Percentiles rank a stretch among this genome's conserved stretches.
Conservation (phyloP, 2,113 vertebrate genomes). For the Alethe diademata region DNA sequence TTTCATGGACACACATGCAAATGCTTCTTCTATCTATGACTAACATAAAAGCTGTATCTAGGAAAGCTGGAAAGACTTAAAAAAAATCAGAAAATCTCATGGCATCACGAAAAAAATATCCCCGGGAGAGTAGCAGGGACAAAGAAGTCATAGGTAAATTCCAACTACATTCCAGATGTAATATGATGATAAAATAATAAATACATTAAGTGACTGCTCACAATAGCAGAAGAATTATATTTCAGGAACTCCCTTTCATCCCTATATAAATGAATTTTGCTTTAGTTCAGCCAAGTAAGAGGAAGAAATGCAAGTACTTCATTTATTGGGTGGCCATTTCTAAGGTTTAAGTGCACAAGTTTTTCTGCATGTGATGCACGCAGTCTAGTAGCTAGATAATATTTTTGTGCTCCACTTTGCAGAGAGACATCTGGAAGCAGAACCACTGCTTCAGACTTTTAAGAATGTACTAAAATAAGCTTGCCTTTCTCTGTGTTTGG, state of each 20-base stretch:
- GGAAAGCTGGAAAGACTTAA: background rate
- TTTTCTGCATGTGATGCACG: background rate
- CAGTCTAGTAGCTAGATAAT: background rate
- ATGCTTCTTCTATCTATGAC: background rate
- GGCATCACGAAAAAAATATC: background rate
- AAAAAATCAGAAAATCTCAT: background rate
- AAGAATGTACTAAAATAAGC: background rate
- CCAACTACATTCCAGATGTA: background rate
- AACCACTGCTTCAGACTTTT: background rate
- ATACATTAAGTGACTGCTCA: background rate
- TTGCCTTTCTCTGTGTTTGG: background rate
- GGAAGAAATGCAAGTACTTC: background rate
- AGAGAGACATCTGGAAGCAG: background rate
- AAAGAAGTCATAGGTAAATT: background rate
- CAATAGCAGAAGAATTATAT: background rate
- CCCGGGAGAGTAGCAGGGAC: background rate
- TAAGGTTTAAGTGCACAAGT: background rate
- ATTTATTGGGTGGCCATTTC: background rate
- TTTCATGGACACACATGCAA: background rate
- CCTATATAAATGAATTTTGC: background rate
- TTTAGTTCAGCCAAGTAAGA: background rate
- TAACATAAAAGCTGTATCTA: background rate
- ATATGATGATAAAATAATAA: background rate
- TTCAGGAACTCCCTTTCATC: background rate
- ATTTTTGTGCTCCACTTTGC: background rate